phyloP scores from a whole-genome alignment of 2,797 vertebrate genomes.

The Acipenser oxyrinchus region DNA sequence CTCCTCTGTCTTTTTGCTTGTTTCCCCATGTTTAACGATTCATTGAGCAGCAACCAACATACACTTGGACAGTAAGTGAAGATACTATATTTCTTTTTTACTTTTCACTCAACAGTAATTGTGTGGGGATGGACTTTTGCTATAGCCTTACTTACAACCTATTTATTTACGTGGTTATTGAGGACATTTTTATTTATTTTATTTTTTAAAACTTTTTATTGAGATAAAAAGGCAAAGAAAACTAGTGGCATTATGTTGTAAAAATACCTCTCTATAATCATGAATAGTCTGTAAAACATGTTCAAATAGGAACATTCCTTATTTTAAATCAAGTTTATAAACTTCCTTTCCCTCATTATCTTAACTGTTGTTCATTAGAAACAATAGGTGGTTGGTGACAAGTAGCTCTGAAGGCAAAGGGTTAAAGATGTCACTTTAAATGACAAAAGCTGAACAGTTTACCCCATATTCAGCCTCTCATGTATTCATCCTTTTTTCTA shows the following conservation, averaged over 20 bases:
- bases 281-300: not conserved
- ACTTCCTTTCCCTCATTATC: constrained; percentile 9
- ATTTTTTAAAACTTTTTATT: no score
- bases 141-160: no score
- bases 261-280: not conserved
- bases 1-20: no score
- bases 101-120: no score
- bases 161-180: no score
- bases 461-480: constrained; percentile 69
- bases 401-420: constrained; percentile 62
- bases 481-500: constrained; percentile 71
- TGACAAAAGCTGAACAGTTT: constrained; percentile 83
- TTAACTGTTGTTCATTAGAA: constrained; percentile 8
- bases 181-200: no score
- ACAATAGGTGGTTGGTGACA: constrained; percentile 37
- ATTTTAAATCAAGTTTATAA: not conserved
- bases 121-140: no score
- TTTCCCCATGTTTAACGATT: no score
- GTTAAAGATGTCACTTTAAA: constrained; percentile 86
- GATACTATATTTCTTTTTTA: no score
- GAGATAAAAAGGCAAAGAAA: no score
- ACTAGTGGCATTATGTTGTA: not conserved
- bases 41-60: no score
- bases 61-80: no score
- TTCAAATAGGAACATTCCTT: not conserved